These are phyloP conservation scores for Callyntrura guangdongensis DNA, from an alignment of 2,888 invertebrate species.

Conservation along the genomic window DNA sequence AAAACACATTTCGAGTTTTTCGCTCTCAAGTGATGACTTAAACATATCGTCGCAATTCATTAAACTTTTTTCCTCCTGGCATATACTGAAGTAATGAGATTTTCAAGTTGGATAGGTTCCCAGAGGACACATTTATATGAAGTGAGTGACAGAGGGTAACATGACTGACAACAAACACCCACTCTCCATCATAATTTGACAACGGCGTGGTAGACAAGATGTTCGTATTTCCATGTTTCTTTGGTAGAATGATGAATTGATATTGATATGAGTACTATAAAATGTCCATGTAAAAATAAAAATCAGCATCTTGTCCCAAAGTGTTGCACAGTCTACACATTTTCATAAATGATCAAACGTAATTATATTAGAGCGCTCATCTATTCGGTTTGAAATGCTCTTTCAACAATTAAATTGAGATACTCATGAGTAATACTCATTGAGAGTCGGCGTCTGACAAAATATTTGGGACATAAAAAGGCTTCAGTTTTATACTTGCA, in stretches of 20 bases:
- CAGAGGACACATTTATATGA: constrained; percentile 52
- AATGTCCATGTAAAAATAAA: background rate
- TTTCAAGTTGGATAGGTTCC: constrained; percentile 75
- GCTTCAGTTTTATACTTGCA: background rate
- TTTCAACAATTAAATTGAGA: background rate
- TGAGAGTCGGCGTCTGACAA: background rate
- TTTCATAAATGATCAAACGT: background rate
- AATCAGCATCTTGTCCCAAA: background rate
- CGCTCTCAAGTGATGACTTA: constrained; percentile 62
- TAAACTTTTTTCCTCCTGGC: constrained; percentile 13
- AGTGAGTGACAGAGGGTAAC: background rate
- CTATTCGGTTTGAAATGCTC: background rate
- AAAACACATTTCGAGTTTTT: background rate
- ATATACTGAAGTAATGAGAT: constrained; percentile 62
- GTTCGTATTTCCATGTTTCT: background rate
- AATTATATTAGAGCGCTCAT: constrained; percentile 24
- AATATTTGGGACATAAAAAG: background rate
- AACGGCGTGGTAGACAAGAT: constrained; percentile 4
- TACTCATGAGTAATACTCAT: too few relatives aligned
- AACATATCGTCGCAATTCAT: constrained; percentile 31
- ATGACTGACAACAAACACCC: background rate
- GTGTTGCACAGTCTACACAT: background rate
- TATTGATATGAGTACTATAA: constrained; percentile 24
- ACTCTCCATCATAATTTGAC: constrained; percentile 1
- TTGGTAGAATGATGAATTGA: constrained; percentile 6